A percentile compares a stretch with the other conserved stretches of the same genome.
phyloP scores from a whole-genome alignment of 2,888 invertebrate species.

The Leucozona laternaria region DNA sequence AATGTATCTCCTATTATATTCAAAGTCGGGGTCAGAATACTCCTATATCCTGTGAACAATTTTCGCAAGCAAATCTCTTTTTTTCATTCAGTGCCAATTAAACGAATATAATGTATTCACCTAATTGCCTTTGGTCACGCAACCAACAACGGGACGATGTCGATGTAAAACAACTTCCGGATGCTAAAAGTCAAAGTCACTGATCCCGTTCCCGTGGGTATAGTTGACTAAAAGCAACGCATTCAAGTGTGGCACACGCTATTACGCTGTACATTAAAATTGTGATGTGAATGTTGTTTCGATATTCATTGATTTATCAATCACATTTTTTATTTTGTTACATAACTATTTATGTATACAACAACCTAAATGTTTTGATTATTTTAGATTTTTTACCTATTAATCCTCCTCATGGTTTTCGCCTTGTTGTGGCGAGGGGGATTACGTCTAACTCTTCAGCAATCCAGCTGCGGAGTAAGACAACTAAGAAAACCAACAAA shows the following conservation, averaged over 20 bases:
- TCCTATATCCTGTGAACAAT: constrained; percentile 48
- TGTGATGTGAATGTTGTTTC: constrained; percentile 24
- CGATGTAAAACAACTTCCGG: constrained; percentile 30
- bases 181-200: constrained; percentile 38
- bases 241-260: constrained; percentile 30
- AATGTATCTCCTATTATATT: neutral
- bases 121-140: constrained; percentile 63
- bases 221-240: constrained; percentile 28
- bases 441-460: too few species aligned
- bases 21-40: neutral
- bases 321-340: constrained; percentile 10
- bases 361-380: too few species aligned
- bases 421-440: too few species aligned
- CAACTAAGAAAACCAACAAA: too few species aligned
- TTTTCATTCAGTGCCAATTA: constrained; percentile 66
- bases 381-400: too few species aligned
- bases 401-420: too few species aligned
- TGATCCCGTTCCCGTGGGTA: constrained; percentile 53
- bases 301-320: constrained; percentile 34
- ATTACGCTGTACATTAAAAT: neutral
- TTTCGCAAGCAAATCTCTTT: constrained; percentile 50
- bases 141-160: constrained; percentile 21
- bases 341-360: too few species aligned
- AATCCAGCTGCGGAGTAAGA: too few species aligned
- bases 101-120: constrained; percentile 35